Base-by-base conservation (phyloP, 2,797 vertebrate genomes). In the Balearica regulorum region DNA sequence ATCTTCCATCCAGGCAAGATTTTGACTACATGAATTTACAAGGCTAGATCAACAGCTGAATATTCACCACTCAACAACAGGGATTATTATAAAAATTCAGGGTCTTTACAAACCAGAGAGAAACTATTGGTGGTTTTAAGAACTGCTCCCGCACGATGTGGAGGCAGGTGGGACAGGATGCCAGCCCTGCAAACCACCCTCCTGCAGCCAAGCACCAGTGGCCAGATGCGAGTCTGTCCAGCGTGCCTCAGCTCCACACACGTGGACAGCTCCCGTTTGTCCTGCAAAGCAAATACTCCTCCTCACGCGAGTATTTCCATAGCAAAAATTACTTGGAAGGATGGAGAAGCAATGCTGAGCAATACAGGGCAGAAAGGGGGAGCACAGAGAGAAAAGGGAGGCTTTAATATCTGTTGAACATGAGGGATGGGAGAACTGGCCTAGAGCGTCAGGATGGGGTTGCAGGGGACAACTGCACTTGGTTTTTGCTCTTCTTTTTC, bases 351-450 rank as follows among this genome's bases (percentile, higher is more conserved):
- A 84, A 57, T 60, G 41, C 53, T 1, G 13, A 83, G 60, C 73
- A 75, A 58, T 1, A 33, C 20, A 80, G 29, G 22, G 60, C 55
- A 69, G 21, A 16, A 71, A 73, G 18, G 19, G n/a, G 10, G 49
- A 69, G 21, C 1, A 0, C 25, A 64, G 58, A 78, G 65, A 60
- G 65, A 60, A 75, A 35, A 44, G 33, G 21, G 44, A 87, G 18
- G 44, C 25, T 61, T 77, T 65, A 43, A 7, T 60, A 48, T 6
- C 64, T 60, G 7, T 10, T 64, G 24, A 21, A 81, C 31, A 51
- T 0, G 0, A 49, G 9, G 39, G 68, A 54, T 33, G 24, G 44
- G 9, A 83, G 35, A 89, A 46, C 16, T 4, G n/a, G 22, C 49
- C 39, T 39, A 39, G 72, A 54, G 33, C 0, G 0, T 69, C 3